phyloP scores from a whole-genome alignment of 2,113 vertebrate genomes.

The Sardina pilchardus region DNA sequence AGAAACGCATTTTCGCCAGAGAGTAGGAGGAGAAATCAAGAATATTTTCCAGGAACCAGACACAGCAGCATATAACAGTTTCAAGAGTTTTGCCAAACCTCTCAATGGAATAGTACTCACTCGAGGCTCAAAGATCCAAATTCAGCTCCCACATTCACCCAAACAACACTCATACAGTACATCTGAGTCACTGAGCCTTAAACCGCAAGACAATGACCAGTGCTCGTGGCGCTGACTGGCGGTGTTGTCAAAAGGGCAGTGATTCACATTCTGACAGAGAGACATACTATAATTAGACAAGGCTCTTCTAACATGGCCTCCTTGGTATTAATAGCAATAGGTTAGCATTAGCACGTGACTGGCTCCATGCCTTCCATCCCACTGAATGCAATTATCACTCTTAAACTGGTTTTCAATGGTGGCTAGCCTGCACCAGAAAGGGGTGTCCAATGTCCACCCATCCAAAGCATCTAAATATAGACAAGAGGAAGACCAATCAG shows the following conservation, averaged over 20 bases:
- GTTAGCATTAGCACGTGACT: slow-evolving; percentile 40
- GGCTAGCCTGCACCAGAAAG: background rate
- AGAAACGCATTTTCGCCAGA: background rate
- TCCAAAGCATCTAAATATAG: background rate
- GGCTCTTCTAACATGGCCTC: slow-evolving; percentile 46
- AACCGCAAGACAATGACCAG: slow-evolving; percentile 27
- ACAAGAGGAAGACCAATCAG: background rate
- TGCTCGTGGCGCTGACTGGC: slow-evolving; percentile 9
- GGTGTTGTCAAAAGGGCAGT: slow-evolving; percentile 24
- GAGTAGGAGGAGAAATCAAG: background rate
- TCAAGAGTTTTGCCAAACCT: background rate
- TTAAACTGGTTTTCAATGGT: slow-evolving; percentile 10
- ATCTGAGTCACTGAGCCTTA: slow-evolving; percentile 20
- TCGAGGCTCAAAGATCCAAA: background rate
- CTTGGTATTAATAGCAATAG: slow-evolving; percentile 53
- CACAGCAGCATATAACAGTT: no score
- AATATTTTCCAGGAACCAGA: background rate
- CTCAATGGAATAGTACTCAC: background rate
- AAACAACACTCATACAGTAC: slow-evolving; percentile 24
- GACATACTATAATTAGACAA: slow-evolving; percentile 56
- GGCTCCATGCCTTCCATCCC: slow-evolving; percentile 33
- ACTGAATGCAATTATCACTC: slow-evolving; percentile 10
- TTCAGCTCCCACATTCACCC: slow-evolving; percentile 43
- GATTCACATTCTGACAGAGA: slow-evolving; percentile 39
- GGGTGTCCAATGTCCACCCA: background rate